Conservation (phyloP, 2,797 vertebrate species). For the Phataginus tricuspis region DNA sequence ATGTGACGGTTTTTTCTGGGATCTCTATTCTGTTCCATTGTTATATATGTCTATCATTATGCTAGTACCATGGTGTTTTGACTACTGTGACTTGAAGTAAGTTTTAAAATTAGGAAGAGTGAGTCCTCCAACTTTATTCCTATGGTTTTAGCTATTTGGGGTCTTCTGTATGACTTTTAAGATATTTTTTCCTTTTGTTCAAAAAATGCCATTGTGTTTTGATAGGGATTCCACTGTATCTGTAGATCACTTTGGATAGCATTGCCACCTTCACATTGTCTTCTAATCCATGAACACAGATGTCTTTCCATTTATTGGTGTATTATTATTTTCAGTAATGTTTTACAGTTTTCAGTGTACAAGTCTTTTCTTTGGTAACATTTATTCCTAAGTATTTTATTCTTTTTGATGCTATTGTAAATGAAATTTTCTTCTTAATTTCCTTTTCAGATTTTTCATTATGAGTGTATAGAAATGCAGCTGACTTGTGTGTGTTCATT, state of each 20-base stretch:
- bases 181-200: not conserved
- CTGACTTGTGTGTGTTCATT: not conserved
- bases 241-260: not conserved
- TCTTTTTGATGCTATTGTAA: not conserved
- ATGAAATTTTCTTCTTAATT: not conserved
- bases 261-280: not conserved
- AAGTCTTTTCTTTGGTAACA: not conserved
- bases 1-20: not conserved
- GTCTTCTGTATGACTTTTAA: not conserved
- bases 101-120: not conserved
- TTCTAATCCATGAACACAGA: not conserved
- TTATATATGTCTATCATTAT: not conserved
- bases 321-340: not conserved
- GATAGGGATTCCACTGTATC: not conserved
- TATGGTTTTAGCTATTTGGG: not conserved
- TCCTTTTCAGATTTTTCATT: not conserved
- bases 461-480: not conserved
- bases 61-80: not conserved
- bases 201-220: not conserved
- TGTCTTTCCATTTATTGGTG: not conserved
- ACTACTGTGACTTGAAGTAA: not conserved
- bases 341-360: not conserved
- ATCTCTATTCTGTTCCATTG: not conserved
- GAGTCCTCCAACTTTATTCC: not conserved
- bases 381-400: not conserved